Evolutionary conservation across 2,113 vertebrate species (phyloP).

Genomic region (Semicossyphus pulcher): DNA sequence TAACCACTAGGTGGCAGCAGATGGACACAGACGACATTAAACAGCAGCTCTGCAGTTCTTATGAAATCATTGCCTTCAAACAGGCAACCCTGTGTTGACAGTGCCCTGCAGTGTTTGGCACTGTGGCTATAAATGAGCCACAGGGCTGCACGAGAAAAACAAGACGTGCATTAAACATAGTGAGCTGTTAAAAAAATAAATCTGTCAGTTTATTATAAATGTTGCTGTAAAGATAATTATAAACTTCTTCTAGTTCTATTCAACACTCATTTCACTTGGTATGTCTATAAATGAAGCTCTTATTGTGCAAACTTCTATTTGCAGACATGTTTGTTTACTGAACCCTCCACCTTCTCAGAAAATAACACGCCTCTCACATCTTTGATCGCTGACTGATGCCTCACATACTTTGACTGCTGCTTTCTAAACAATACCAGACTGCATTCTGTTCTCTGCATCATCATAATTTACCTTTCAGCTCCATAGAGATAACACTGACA

Average conservation of each 20-base stretch:
- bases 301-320: no score
- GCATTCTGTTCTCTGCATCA: background rate
- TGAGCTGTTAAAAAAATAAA: background rate
- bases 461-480: rapidly evolving
- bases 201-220: background rate
- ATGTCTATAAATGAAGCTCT: no score
- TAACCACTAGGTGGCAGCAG: conserved; percentile 54
- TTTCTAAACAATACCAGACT: background rate
- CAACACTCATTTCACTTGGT: background rate
- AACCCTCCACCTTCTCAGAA: no score
- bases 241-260: background rate
- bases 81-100: conserved; percentile 24
- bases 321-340: no score
- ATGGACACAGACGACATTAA: rapidly evolving
- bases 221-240: no score
- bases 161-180: conserved; percentile 1
- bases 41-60: background rate
- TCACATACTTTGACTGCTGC: background rate
- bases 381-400: rapidly evolving
- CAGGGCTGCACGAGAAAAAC: conserved; percentile 21
- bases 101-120: conserved; percentile 24
- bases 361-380: background rate
- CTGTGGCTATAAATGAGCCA: background rate
- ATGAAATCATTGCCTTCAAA: conserved; percentile 46
- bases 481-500: background rate